phyloP scores from a whole-genome alignment of 2,888 invertebrate species.

The Odontocolon sp. region DNA sequence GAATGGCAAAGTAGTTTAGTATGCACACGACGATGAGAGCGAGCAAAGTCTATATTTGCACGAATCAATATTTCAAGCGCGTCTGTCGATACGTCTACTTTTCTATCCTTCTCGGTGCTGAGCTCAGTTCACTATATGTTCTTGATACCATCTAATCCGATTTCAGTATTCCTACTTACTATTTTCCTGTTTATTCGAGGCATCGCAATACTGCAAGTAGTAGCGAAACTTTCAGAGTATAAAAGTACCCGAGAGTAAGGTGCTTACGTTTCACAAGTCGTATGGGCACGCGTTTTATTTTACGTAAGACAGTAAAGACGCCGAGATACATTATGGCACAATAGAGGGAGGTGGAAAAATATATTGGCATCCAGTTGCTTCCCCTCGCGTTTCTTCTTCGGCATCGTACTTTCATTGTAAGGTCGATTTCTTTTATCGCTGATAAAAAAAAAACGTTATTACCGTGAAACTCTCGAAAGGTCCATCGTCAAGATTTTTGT shows the following conservation, averaged over 20 bases:
- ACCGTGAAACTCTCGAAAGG: constrained; percentile 46
- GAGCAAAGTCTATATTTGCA: not conserved
- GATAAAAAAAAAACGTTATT: constrained; percentile 62
- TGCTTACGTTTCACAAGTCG: constrained; percentile 18
- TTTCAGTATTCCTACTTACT: not conserved
- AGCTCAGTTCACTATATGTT: not conserved
- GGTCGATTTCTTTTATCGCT: constrained; percentile 69
- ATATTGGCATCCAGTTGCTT: not conserved
- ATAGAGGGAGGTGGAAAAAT: constrained; percentile 17
- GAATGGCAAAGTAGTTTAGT: constrained; percentile 8
- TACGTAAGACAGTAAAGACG: constrained; percentile 67
- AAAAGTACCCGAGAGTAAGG: not conserved
- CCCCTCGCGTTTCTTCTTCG: not conserved
- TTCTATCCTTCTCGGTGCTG: not conserved
- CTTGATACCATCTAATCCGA: not conserved
- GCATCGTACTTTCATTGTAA: constrained; percentile 40
- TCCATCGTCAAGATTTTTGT: constrained; percentile 40
- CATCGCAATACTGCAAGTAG: not conserved
- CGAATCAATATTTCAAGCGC: not conserved
- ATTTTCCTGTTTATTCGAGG: not conserved
- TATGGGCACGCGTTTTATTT: constrained; percentile 34
- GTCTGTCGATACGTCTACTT: not conserved
- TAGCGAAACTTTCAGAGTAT: constrained; percentile 9
- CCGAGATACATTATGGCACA: constrained; percentile 56
- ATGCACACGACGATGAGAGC: constrained; percentile 10